Percentiles rank a stretch among this genome's conserved stretches.
Conservation (phyloP, 2,797 vertebrate genomes). For the Chromobotia macracanthus region DNA sequence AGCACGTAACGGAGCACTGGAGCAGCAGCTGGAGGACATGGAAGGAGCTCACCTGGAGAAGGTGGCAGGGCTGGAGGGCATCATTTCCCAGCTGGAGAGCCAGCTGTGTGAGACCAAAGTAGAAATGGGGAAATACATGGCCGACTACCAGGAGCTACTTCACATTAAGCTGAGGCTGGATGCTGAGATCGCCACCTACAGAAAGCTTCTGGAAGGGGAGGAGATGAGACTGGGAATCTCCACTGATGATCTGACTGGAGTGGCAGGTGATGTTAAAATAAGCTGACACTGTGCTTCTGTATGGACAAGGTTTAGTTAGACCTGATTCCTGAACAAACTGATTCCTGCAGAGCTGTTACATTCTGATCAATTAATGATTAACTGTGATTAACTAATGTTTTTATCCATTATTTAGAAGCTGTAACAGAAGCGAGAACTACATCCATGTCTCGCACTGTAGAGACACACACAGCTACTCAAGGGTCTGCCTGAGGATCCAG, state of each 20-base stretch:
- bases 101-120: slow-evolving; percentile 83
- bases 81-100: slow-evolving; percentile 78
- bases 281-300: too few species aligned
- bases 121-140: slow-evolving; percentile 75
- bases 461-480: slow-evolving; percentile 48
- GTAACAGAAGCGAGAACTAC: slow-evolving; percentile 46
- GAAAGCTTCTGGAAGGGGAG: slow-evolving; percentile 83
- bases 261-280: background rate
- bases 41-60: slow-evolving; percentile 79
- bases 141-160: slow-evolving; percentile 76
- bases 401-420: background rate
- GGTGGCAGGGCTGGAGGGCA: slow-evolving; percentile 64
- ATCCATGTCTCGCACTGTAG: slow-evolving; percentile 42
- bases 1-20: slow-evolving; percentile 75
- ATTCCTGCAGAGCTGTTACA: too few species aligned
- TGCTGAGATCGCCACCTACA: slow-evolving; percentile 84
- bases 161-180: slow-evolving; percentile 81
- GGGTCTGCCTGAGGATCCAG: slow-evolving; percentile 32
- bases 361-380: too few species aligned
- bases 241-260: slow-evolving; percentile 55
- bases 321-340: too few species aligned
- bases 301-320: too few species aligned
- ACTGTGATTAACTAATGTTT: background rate
- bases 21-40: slow-evolving; percentile 83
- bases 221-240: slow-evolving; percentile 79